Conservation (phyloP, 2,888 invertebrate genomes). For the Chaitophorus viminalis region DNA sequence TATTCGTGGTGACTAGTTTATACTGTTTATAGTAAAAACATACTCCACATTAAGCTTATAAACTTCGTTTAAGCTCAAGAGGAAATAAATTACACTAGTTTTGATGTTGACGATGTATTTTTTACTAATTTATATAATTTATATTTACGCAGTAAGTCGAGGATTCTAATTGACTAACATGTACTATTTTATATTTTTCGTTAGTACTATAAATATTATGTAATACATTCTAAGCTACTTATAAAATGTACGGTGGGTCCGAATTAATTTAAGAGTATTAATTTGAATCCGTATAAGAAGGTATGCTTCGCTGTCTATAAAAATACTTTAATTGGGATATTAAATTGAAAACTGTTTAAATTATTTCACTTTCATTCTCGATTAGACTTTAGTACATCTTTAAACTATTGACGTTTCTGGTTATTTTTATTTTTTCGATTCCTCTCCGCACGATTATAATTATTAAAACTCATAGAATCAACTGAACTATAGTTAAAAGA, state of each 20-base stretch:
- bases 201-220: not conserved
- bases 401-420: too few species aligned
- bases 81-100: not conserved
- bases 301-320: not conserved
- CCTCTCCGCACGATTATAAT: too few species aligned
- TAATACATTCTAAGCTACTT: not conserved
- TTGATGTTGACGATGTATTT: not conserved
- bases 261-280: not conserved
- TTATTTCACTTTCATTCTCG: too few species aligned
- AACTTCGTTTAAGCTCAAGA: not conserved
- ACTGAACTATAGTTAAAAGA: too few species aligned
- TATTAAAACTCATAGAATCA: too few species aligned
- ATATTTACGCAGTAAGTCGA: not conserved
- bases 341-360: too few species aligned
- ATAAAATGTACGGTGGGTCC: not conserved
- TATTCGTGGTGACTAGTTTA: not conserved
- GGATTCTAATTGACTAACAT: not conserved
- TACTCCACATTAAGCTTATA: not conserved
- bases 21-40: not conserved
- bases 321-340: not conserved
- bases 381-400: too few species aligned
- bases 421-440: too few species aligned
- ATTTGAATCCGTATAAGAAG: not conserved
- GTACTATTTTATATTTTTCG: not conserved
- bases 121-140: not conserved